phyloP scores from a whole-genome alignment of 1,140 invertebrate genomes.

The Cydia splendana region DNA sequence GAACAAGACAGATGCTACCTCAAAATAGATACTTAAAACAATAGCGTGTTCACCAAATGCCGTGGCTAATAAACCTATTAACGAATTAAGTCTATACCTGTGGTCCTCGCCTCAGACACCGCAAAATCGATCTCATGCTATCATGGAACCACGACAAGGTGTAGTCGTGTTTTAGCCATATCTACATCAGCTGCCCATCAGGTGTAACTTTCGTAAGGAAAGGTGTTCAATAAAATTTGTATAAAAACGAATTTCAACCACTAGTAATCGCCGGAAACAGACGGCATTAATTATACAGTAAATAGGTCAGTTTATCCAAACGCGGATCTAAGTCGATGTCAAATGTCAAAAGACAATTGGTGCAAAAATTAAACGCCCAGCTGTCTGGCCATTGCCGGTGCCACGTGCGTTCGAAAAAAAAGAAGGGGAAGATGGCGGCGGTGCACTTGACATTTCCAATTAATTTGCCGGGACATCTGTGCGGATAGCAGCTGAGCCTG shows the following conservation, averaged over 20 bases:
- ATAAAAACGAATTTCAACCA: conserved; percentile 57
- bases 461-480: conserved; percentile 79
- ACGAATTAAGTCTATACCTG: neutral
- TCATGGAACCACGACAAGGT: conserved; percentile 72
- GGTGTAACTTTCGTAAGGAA: conserved; percentile 61
- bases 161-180: conserved; percentile 61
- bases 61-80: conserved; percentile 2
- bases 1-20: conserved; percentile 16
- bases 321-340: conserved; percentile 60
- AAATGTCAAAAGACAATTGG: conserved; percentile 60
- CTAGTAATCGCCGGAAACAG: conserved; percentile 72
- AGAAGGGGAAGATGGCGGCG: conserved; percentile 70
- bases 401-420: conserved; percentile 73
- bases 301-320: conserved; percentile 70
- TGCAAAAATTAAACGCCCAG: conserved; percentile 65
- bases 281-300: conserved; percentile 69
- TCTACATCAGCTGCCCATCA: conserved; percentile 62
- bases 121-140: conserved; percentile 40
- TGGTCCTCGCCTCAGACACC: conserved; percentile 32
- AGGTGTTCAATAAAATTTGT: conserved; percentile 65
- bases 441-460: conserved; percentile 79
- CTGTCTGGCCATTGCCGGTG: conserved; percentile 65
- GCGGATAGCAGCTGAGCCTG: conserved; percentile 73
- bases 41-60: neutral
- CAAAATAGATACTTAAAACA: conserved; percentile 1